Evolutionary conservation across 1,140 invertebrate species (phyloP), one percentile per base, ranked within the genome.

Genomic region (Ceratitis capitata): DNA sequence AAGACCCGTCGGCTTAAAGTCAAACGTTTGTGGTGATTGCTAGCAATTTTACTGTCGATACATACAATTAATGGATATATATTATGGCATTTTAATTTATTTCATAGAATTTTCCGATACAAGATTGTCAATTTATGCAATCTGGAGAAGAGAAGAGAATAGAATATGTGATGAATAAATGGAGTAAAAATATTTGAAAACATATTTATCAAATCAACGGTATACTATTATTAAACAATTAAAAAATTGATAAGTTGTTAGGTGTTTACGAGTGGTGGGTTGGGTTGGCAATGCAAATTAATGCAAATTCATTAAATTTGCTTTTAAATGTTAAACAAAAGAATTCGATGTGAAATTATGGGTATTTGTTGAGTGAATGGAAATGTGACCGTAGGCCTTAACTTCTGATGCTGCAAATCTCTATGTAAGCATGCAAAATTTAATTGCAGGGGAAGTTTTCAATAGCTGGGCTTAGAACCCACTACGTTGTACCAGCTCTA

Each of bases 161-260:
- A n/a, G n/a, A n/a, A n/a, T 5, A 16, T 19, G 23, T 29, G 26
- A 32, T 61, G 7, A 19, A 69, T 32, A 35, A 69, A 39, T 39
- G n/a, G 32, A 47, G 39, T 42, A 35, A 78, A 78, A 45, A 78
- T 45, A 35, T 78, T 26, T 45, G n/a, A n/a, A n/a, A n/a, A n/a
- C n/a, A 78, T 78, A 78, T 78, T 26, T 78, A 45, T 45, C 39
- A 45, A 9, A 23, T 78, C 0, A 19, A 45, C 69, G 45, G 26
- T 45, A 10, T 78, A n/a, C n/a, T n/a, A 78, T 78, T 78, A 78
- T 78, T 78, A 78, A 78, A 78, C 69, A 78, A 78, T 78, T 78
- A 78, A 26, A 39, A 78, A 78, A 42, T 45, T 78, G 69, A 45
- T 45, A 78, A 78, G 32, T 45, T 26, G 39, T 45, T 45, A 35